Percentiles rank a stretch among this genome's conserved stretches.
Evolutionary conservation across 2,113 vertebrate species (phyloP).

Genomic region (Seriola quinqueradiata): DNA sequence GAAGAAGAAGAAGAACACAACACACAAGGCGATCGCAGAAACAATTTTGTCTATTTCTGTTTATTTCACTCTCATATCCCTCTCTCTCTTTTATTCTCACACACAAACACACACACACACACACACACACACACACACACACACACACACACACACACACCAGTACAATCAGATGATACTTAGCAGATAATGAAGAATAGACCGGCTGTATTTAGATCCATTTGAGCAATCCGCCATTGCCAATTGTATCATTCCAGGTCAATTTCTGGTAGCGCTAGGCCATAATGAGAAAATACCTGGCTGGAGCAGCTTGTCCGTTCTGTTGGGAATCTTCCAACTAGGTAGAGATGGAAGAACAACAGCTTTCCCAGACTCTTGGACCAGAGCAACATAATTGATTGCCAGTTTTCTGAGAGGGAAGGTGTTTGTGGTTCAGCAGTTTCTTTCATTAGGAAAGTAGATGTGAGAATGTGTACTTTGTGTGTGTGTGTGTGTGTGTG

Average conservation of each 20-base stretch:
- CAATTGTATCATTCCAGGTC: slow-evolving; percentile 52
- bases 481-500: not conserved
- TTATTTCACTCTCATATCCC: slow-evolving; percentile 4
- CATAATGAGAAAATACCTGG: slow-evolving; percentile 64
- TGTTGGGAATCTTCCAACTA: slow-evolving; percentile 60
- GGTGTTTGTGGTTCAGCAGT: slow-evolving; percentile 59
- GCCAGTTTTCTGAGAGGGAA: slow-evolving; percentile 59
- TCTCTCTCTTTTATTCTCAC: not conserved
- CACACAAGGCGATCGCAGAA: not conserved
- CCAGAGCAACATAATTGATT: slow-evolving; percentile 63
- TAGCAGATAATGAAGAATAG: slow-evolving; percentile 51
- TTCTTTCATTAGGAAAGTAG: slow-evolving; percentile 55
- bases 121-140: slow-evolving; percentile 7
- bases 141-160: slow-evolving; percentile 11
- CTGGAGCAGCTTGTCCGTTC: slow-evolving; percentile 46
- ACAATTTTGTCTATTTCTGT: not conserved
- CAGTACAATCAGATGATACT: slow-evolving; percentile 39
- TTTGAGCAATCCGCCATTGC: slow-evolving; percentile 32
- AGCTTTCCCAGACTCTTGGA: slow-evolving; percentile 37
- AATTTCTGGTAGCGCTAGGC: slow-evolving; percentile 42
- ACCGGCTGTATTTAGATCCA: slow-evolving; percentile 35
- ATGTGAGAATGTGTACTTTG: slow-evolving; percentile 6
- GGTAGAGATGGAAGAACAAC: slow-evolving; percentile 62
- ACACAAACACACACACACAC: too few species aligned
- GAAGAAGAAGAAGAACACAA: not conserved